A percentile compares a stretch with the other conserved stretches of the same genome.
These are phyloP conservation scores for Tautogolabrus adspersus DNA, from an alignment of 2,113 vertebrate genomes.

Conservation along the genomic window DNA sequence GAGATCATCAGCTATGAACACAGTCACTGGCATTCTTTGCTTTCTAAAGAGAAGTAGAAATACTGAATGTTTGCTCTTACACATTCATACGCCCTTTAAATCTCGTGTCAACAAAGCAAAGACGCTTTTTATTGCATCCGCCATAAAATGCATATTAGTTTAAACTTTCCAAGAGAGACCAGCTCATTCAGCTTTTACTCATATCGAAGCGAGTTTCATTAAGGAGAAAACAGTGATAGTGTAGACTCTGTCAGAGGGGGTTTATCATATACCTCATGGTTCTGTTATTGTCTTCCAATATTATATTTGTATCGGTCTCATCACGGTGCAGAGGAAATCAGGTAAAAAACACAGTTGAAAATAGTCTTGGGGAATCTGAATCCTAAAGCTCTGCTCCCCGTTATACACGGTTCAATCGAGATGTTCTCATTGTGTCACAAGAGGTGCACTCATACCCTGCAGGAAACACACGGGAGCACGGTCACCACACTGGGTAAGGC, in stretches of 20 bases:
- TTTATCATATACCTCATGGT: constrained; percentile 8
- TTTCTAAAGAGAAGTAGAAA: not conserved
- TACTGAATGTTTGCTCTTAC: not conserved
- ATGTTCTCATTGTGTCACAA: constrained; percentile 65
- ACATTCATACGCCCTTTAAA: constrained; percentile 11
- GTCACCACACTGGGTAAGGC: not conserved
- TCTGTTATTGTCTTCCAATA: constrained; percentile 38
- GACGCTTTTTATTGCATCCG: constrained; percentile 24
- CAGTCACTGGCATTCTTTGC: no score
- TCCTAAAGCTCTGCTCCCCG: constrained; percentile 8
- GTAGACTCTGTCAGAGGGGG: constrained; percentile 5
- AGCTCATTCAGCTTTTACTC: constrained; percentile 38
- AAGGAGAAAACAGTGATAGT: not conserved
- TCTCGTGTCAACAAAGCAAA: constrained; percentile 36
- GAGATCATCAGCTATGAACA: not conserved
- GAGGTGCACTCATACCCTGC: constrained; percentile 8
- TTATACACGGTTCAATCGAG: not conserved
- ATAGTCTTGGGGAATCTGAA: not conserved
- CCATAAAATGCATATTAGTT: constrained; percentile 31
- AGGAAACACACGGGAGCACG: not conserved
- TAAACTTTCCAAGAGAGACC: constrained; percentile 28
- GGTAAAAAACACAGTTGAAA: constrained; percentile 17
- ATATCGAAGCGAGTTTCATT: constrained; percentile 8
- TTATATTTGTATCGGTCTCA: constrained; percentile 26
- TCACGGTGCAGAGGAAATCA: constrained; percentile 7